A percentile compares a stretch with the other conserved stretches of the same genome.
phyloP scores from a whole-genome alignment of 2,113 vertebrate species.

The Scytalopus superciliaris region DNA sequence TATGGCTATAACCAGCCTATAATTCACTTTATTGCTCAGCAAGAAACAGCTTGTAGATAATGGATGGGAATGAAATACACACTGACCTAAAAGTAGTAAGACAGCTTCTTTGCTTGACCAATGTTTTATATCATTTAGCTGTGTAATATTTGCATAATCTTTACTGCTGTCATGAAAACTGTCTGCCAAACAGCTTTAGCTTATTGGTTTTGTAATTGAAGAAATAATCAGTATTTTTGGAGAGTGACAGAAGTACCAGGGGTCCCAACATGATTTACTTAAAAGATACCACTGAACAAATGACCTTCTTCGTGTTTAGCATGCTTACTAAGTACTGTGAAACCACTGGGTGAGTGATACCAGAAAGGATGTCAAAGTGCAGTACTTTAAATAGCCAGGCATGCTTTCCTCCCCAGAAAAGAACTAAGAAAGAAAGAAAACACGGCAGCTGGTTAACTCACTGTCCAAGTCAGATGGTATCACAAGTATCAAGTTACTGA shows the following conservation, averaged over 20 bases:
- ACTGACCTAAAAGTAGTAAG: not conserved
- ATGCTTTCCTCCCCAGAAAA: not conserved
- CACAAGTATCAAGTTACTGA: not conserved
- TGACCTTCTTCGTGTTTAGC: not conserved
- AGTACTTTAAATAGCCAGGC: not conserved
- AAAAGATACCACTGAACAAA: not conserved
- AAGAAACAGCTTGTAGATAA: not conserved
- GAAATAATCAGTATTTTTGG: not conserved
- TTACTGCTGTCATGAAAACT: not conserved
- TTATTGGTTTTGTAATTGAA: not conserved
- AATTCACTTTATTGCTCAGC: not conserved
- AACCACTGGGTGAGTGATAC: not conserved
- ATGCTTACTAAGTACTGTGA: not conserved
- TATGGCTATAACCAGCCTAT: not conserved
- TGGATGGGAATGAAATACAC: not conserved
- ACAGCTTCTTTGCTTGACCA: not conserved
- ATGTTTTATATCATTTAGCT: not conserved
- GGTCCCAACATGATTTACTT: not conserved
- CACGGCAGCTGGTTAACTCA: not conserved
- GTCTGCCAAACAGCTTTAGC: not conserved
- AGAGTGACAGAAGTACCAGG: not conserved
- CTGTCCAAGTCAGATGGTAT: not conserved
- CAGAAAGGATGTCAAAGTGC: not conserved
- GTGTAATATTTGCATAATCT: not conserved
- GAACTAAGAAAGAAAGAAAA: not conserved